These are phyloP conservation scores for Diorhabda carinulata DNA, from an alignment of 1,140 invertebrate species.

Conservation along the genomic window DNA sequence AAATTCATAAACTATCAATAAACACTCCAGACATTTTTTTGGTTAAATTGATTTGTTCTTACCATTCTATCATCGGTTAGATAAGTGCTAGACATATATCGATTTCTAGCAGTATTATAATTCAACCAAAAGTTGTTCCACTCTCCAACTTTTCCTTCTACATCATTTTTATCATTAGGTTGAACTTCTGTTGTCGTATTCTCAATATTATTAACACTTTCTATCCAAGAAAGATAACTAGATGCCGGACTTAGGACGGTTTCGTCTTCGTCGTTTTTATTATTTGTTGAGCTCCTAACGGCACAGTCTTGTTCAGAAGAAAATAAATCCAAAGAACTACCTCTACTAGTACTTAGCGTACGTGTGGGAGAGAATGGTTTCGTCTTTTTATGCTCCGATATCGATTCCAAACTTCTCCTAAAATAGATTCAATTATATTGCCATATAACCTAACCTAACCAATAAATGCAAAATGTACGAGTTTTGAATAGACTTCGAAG, in stretches of 20 bases:
- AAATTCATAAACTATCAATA: no score
- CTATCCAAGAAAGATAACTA: slow-evolving; percentile 46
- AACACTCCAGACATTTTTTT: no score
- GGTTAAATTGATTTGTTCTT: neutral
- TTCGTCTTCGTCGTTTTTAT: slow-evolving; percentile 23
- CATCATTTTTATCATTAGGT: slow-evolving; percentile 23
- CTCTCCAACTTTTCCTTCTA: slow-evolving; percentile 45
- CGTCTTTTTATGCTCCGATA: slow-evolving; percentile 43
- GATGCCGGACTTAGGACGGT: slow-evolving; percentile 33
- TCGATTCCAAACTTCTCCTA: slow-evolving; percentile 44
- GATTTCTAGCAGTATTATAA: slow-evolving; percentile 40
- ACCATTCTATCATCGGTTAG: slow-evolving; percentile 25
- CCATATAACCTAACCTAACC: no score
- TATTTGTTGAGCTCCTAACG: slow-evolving; percentile 22
- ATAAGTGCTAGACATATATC: slow-evolving; percentile 41
- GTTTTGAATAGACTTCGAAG: no score
- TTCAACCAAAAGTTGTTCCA: slow-evolving; percentile 49
- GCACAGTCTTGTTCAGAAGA: slow-evolving; percentile 41
- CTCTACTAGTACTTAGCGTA: slow-evolving; percentile 24
- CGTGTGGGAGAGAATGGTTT: slow-evolving; percentile 36
- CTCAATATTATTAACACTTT: slow-evolving; percentile 42
- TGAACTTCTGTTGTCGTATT: neutral
- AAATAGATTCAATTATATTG: slow-evolving; percentile 6
- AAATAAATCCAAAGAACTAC: slow-evolving; percentile 31
- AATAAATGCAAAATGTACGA: no score